Evolutionary conservation across 1,140 invertebrate genomes (phyloP).

Genomic region (Trichoplusia ni): DNA sequence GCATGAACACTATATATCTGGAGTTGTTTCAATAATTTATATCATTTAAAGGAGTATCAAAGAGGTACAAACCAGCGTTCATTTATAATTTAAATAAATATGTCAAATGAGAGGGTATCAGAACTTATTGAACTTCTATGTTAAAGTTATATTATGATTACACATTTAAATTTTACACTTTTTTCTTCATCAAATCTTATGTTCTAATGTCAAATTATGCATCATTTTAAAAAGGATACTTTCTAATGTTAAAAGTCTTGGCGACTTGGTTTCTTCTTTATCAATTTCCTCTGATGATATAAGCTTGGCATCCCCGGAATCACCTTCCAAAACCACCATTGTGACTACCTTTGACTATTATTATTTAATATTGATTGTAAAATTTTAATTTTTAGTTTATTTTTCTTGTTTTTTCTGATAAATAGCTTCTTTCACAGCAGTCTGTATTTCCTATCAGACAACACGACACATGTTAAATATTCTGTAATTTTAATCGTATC

Average conservation of each 20-base stretch:
- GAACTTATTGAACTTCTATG: too few species aligned
- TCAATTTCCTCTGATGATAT: conserved; percentile 53
- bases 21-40: too few species aligned
- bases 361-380: not conserved
- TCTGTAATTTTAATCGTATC: too few species aligned
- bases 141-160: too few species aligned
- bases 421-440: too few species aligned
- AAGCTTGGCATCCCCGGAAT: conserved; percentile 61
- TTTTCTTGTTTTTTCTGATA: not conserved
- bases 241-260: conserved; percentile 67
- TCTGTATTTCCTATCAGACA: conserved; percentile 15
- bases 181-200: not conserved
- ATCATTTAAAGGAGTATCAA: too few species aligned
- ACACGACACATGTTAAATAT: conserved; percentile 18
- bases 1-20: too few species aligned
- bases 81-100: too few species aligned
- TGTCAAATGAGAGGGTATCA: too few species aligned
- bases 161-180: too few species aligned
- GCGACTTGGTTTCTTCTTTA: conserved; percentile 60
- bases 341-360: not conserved
- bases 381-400: not conserved
- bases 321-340: conserved; percentile 69
- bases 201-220: not conserved
- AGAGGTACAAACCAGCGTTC: too few species aligned
- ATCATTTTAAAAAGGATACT: conserved; percentile 72